Base-by-base conservation (phyloP, 2,797 vertebrate genomes). In the Picus viridis region DNA sequence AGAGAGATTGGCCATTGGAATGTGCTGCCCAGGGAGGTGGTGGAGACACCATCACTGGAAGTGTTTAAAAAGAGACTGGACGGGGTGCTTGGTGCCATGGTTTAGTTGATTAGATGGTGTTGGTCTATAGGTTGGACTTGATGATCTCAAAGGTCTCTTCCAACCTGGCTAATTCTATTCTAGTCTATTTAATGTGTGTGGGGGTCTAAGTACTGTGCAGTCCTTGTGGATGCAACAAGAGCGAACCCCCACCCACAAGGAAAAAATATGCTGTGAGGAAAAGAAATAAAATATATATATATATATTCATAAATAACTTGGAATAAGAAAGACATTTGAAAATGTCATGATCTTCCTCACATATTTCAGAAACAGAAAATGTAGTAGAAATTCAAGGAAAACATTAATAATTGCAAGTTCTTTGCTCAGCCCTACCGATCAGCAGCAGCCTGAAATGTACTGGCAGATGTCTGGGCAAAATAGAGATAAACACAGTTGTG, bases 401-500 rank as follows among this genome's bases (percentile, higher is more conserved):
- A 93, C 85, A 89, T 94, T 93, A 94, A 90, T 89, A 95, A 96
- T 91, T 94, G n/a, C 84, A 58, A 95, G 85, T 88, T 92, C 86
- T 89, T 95, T 95, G 93, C 92, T 95, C 89, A 92, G 76, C 41
- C 83, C 74, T 82, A 88, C 90, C 1, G 5, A 90, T 78, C 88
- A 63, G 57, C 76, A 89, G 76, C 82, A 92, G 94, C 85, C 83
- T 76, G 68, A 94, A 94, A 88, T 62, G 68, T 23, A 93, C 87
- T 41, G 85, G 91, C 92, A 96, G 92, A 94, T 92, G 77, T 91
- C 87, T 89, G 88, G 64, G 92, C 92, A 96, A 95, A 96, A 94
- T 89, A 94, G 85, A 94, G 92, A 92, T 78, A 93, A 94, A 89
- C 89, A 93, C 45, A 74, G 80, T 94, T 77, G 62, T 3, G 9